Base-by-base conservation (phyloP, 2,888 invertebrate genomes). In the Cyclophora punctaria region DNA sequence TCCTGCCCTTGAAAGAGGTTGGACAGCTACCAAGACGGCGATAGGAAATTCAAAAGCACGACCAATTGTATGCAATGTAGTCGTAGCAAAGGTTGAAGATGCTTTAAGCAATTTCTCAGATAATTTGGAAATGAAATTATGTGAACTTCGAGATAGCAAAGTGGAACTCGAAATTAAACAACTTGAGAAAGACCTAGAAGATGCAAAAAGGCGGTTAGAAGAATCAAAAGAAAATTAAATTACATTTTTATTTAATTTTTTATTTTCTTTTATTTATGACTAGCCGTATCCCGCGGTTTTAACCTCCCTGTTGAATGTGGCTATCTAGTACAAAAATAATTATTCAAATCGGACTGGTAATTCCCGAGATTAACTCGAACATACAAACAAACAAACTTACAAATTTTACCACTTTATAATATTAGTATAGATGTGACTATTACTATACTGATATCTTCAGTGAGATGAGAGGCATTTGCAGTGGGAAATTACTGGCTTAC, bases 121-220 rank as follows among this genome's bases (percentile, higher is more conserved):
- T 1, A n/a, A 55, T 5, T 35, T 79, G 46, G 57, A 67, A n/a
- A 3, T 48, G 34, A 73, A 75, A 63, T 56, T 79, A 34, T 64
- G 59, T 49, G 33, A 49, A 7, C 53, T 74, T 7, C 73, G 86
- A 34, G 66, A 83, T 51, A 56, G 56, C 46, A 73, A 78, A 51
- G 60, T 82, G 34, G 64, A 69, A 5, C 61, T 49, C 47, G 84
- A 85, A 70, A 59, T 70, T 46, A 58, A 67, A 58, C 80, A 80
- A 60, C 75, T 86, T 34, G 70, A 81, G 62, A 64, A 66, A 58
- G 75, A 83, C 67, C 52, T 84, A 61, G 62, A 75, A 53, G 72
- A 64, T 54, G 62, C 77, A 4, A 76, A 71, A 65, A 66, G 64
- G 47, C 74, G 62, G 59, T 59, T 75, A 47, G 52, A 42, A 3